Evolutionary conservation across 1,140 invertebrate genomes (phyloP), one percentile per base, ranked within the genome.

Genomic region (Pararge aegeria): DNA sequence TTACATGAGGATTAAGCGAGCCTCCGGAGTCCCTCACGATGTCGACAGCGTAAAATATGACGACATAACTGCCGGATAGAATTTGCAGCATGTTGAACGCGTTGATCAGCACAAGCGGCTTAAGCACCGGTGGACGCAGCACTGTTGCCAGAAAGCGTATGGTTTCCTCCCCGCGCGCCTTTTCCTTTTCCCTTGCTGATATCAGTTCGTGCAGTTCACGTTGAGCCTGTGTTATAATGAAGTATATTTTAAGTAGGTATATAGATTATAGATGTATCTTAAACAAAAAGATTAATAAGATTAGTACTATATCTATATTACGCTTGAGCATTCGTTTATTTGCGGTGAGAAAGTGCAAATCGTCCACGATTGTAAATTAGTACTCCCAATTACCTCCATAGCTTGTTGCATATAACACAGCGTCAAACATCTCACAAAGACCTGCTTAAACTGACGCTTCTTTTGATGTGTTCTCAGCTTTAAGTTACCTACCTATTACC

Each of bases 31-130:
- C 90, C 5, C 89, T 78, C 1, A 95, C 75, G 34, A 95, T 93
- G 55, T 95, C 93, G 0, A 95, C 93, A 0, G 94, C 94, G 63
- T 95, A 95, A 78, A 95, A 95, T 46, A 95, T 93, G 27, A 95
- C 91, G 1, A 95, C 87, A 63, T 94, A 95, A 1, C 94, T 94
- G 52, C 95, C 95, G 2, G 94, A 94, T 1, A 94, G 80, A 62
- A 94, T 93, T 75, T 95, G 94, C 37, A 95, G 85, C 52, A 94
- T 73, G 67, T 93, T 94, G 79, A 95, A 95, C 0, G 93, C 76
- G 60, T 94, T 93, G 56, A 95, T 93, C 16, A 95, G 93, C 6
- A 94, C 73, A 19, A 95, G 82, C 0, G 94, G 94, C 68, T 95
- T 95, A 0, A 94, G 66, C 0, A 94, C 92, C n/a, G 92, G 90